Base-by-base conservation (phyloP, 1,140 invertebrate species). In the Cepaea nemoralis region DNA sequence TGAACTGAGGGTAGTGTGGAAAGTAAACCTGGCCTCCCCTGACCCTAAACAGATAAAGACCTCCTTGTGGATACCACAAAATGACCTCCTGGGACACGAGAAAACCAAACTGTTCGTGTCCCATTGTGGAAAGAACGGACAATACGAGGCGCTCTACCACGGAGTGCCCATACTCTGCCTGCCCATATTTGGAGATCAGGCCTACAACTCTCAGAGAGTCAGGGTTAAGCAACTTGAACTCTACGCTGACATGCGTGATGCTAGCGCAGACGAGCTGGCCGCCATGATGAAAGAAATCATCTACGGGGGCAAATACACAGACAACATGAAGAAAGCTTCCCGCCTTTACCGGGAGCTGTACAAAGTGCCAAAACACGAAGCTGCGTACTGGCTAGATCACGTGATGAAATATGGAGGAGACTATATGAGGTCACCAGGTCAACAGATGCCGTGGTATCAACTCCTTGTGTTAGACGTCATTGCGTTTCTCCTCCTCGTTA, bases 81-180 rank as follows among this genome's bases (percentile, higher is more conserved):
- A 83, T 76, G 82, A 83, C 48, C 77, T 83, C 48, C 48, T 83
- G 59, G 82, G 71, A 69, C 71, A 83, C 37, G 33, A 33, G 5
- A 80, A 80, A 48, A 84, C 83, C 14, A 85, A 82, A 55, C 33
- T 85, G 14, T 86, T 88, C 45, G 83, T 88, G 27, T 87, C 86
- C 1, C 87, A 87, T 35, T 88, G 87, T 82, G 86, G 86, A 1
- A 86, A 85, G 55, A 87, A 85, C 77, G 83, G 85, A 35, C 73
- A 83, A 16, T 87, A 85, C 78, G 88, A 89, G 70, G 84, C 83
- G 16, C 74, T 87, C 0, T 87, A 86, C 73, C 85, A 87, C 70
- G 87, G 83, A 16, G 84, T 88, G 24, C 87, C 87, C 0, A 80
- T 88, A 67, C 82, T 97, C 6, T 93, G 94, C 16, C 94, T 96